phyloP scores from a whole-genome alignment of 2,888 invertebrate species.

The Rhimphoctona megacephalus region DNA sequence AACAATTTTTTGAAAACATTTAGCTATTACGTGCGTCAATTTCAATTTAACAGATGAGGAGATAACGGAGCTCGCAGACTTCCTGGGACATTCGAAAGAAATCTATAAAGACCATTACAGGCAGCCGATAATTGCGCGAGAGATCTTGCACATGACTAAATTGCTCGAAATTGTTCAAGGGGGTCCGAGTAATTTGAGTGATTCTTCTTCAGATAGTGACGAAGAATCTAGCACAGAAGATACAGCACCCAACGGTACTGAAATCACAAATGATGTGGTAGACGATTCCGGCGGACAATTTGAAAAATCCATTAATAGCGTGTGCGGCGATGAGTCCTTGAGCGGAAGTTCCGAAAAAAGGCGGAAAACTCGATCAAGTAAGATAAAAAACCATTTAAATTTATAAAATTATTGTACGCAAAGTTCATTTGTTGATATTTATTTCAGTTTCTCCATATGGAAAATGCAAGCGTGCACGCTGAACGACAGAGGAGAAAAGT shows the following conservation, averaged over 20 bases:
- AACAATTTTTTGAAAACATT: conserved; percentile 69
- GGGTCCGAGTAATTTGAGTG: too few species aligned
- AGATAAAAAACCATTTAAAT: not conserved
- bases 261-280: not conserved
- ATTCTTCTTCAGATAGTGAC: not conserved
- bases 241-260: too few species aligned
- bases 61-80: conserved; percentile 56
- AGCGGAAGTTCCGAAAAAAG: not conserved
- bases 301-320: too few species aligned
- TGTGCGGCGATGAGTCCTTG: not conserved
- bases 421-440: conserved; percentile 10
- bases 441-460: conserved; percentile 56
- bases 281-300: not conserved
- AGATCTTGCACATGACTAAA: conserved; percentile 69
- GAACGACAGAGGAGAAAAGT: conserved; percentile 27
- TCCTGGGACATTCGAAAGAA: conserved; percentile 50
- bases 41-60: conserved; percentile 52
- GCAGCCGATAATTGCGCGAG: conserved; percentile 35
- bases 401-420: not conserved
- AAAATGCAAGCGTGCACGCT: conserved; percentile 19
- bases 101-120: not conserved
- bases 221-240: too few species aligned
- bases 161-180: conserved; percentile 69
- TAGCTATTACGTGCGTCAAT: conserved; percentile 67
- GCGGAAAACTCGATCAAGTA: not conserved